phyloP scores from a whole-genome alignment of 2,888 invertebrate genomes.

The Sceliomorpha sp. region DNA sequence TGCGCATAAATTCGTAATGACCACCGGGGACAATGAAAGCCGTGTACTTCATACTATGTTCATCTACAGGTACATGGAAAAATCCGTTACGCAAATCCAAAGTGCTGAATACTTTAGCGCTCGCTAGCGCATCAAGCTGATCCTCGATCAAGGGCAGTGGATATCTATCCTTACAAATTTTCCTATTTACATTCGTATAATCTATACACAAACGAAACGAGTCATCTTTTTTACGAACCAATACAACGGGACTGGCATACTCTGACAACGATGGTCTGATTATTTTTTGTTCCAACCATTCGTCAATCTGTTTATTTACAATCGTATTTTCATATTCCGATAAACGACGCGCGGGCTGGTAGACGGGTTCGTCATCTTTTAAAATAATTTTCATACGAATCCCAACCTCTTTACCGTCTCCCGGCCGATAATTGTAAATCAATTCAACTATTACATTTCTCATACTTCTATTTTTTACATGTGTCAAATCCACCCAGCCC shows the following conservation, averaged over 20 bases:
- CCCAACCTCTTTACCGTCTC: not conserved
- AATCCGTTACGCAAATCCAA: constrained; percentile 62
- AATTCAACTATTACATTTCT: not conserved
- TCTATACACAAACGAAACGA: too few species aligned
- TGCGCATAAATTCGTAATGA: constrained; percentile 60
- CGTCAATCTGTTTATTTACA: too few species aligned
- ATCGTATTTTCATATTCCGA: too few species aligned
- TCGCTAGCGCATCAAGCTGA: too few species aligned
- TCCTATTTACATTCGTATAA: constrained; percentile 54
- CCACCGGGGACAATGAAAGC: constrained; percentile 62
- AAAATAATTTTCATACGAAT: constrained; percentile 1
- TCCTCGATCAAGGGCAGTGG: too few species aligned
- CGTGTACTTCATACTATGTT: constrained; percentile 60
- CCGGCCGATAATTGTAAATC: not conserved
- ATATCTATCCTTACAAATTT: constrained; percentile 54
- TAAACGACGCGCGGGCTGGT: constrained; percentile 49
- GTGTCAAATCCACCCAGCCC: not conserved
- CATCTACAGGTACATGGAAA: constrained; percentile 61
- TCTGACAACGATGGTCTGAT: too few species aligned
- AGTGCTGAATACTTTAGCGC: constrained; percentile 42
- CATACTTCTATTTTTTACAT: not conserved
- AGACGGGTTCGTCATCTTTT: constrained; percentile 39
- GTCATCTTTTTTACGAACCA: too few species aligned
- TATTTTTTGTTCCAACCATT: constrained; percentile 60
- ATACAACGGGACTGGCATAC: too few species aligned